Evolutionary conservation across 2,888 invertebrate species (phyloP).

Genomic region (Drosophila melanosoma): DNA sequence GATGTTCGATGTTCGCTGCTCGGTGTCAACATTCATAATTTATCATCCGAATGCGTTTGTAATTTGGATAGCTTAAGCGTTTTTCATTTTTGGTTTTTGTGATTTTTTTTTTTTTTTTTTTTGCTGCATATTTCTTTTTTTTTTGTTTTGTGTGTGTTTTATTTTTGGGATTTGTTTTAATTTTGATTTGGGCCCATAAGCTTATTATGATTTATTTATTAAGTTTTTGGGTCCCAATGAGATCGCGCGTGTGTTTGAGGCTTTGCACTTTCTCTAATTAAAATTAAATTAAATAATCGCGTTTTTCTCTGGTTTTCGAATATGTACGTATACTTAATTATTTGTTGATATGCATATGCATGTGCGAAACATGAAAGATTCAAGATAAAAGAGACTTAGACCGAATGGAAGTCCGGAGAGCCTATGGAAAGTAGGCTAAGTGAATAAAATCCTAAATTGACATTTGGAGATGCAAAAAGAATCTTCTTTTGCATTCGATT

Average conservation of each 20-base stretch:
- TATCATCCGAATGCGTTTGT: conserved; percentile 75
- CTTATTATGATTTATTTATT: conserved; percentile 5
- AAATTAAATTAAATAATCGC: conserved; percentile 71
- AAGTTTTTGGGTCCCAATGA: conserved; percentile 17
- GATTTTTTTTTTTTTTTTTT: conserved; percentile 15
- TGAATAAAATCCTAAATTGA: not conserved
- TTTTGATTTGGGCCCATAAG: conserved; percentile 39
- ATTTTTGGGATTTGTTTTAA: conserved; percentile 5
- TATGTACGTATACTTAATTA: conserved; percentile 32
- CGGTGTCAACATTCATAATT: conserved; percentile 66
- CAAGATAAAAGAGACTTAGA: not conserved
- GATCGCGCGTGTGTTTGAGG: conserved; percentile 36
- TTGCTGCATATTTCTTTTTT: conserved; percentile 20
- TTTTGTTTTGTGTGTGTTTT: conserved; percentile 13
- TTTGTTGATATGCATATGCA: conserved; percentile 1
- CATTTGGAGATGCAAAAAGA: not conserved
- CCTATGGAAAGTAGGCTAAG: not conserved
- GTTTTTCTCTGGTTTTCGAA: conserved; percentile 42
- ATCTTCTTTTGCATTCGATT: not conserved
- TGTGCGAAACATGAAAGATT: not conserved
- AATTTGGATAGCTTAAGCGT: conserved; percentile 67
- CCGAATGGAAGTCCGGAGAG: not conserved
- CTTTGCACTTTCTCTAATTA: conserved; percentile 75
- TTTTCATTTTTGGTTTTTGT: conserved; percentile 35
- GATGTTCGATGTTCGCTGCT: conserved; percentile 5